Base-by-base conservation (phyloP, 2,888 invertebrate genomes). In the Rugalucina vietnamica region DNA sequence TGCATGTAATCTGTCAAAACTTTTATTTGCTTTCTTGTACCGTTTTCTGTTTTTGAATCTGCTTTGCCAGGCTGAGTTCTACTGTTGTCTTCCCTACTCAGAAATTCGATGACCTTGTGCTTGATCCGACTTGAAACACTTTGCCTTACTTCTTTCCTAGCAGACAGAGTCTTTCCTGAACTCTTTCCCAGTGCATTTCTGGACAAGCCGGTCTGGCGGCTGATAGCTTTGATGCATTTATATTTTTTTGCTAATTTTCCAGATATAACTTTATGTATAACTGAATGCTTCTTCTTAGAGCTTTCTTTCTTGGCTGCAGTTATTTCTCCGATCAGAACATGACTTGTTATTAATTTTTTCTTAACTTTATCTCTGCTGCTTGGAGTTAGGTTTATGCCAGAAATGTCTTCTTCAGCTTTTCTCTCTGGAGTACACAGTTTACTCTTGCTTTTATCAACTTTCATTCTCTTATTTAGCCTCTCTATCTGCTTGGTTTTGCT, bases 11-110 rank as follows among this genome's bases (percentile, higher is more conserved):
- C 70, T 12, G 70, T 70, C 14, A 70, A n/a, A 8, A 29, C 32
- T 34, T n/a, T 50, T 36, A 8, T 70, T 29, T 70, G 70, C 8
- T 10, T 43, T 8, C 5, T 10, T 8, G n/a, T 10, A 70, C n/a
- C 36, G 12, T 70, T 29, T 29, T 5, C 18, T n/a, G 12, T 79
- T 18, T 57, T 60, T 10, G 5, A 34, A 49, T 79, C 73, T 57
- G 54, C 57, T 34, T 79, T 79, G 4, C 79, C 79, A n/a, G 79
- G 79, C 73, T 57, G 69, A 14, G 27, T 29, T n/a, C 79, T 37
- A 29, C 43, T 21, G 27, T 77, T 18, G 54, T n/a, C 39, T 54
- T 70, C 21, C 21, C 71, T 50, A 34, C 27, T 27, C n/a, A 34
- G 5, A 27, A 70, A 34, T 10, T n/a, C 12, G 8, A 21, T 70